Evolutionary conservation across 2,797 vertebrate genomes (phyloP).

Genomic region (Malurus splendens): DNA sequence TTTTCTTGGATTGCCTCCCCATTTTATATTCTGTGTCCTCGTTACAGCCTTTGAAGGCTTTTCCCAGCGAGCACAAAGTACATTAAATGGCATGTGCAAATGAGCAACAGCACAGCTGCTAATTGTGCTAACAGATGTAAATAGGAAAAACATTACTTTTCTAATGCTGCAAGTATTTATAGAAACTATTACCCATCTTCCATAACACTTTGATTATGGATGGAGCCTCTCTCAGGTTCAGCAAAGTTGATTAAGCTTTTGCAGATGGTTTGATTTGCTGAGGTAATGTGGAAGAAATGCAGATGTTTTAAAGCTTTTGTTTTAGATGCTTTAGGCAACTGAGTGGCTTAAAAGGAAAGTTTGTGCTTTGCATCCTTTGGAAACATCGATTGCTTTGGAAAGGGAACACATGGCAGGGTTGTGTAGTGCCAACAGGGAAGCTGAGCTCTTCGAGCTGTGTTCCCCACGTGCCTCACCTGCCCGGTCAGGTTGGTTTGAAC

Average conservation of each 20-base stretch:
- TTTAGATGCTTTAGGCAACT: not conserved
- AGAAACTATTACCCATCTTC: not conserved
- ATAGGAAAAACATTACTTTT: not conserved
- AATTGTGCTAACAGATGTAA: constrained; percentile 22
- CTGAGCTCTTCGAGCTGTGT: not conserved
- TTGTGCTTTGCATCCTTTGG: not conserved
- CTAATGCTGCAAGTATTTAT: constrained; percentile 29
- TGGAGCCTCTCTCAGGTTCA: not conserved
- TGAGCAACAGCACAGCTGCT: constrained; percentile 12
- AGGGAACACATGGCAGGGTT: not conserved
- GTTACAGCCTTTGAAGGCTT: not conserved
- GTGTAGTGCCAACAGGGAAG: not conserved
- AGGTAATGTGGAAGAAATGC: not conserved
- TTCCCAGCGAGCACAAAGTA: not conserved
- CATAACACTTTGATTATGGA: not conserved
- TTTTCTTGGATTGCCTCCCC: not conserved
- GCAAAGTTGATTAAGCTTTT: constrained; percentile 2
- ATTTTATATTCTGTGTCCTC: not conserved
- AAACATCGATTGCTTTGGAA: not conserved
- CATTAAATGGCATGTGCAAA: not conserved
- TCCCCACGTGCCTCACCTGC: not conserved
- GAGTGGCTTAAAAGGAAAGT: not conserved
- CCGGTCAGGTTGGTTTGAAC: fast-evolving
- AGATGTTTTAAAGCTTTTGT: not conserved
- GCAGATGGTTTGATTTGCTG: constrained; percentile 18